Conservation (phyloP, 2,888 invertebrate species). For the Apodemia mormo region DNA sequence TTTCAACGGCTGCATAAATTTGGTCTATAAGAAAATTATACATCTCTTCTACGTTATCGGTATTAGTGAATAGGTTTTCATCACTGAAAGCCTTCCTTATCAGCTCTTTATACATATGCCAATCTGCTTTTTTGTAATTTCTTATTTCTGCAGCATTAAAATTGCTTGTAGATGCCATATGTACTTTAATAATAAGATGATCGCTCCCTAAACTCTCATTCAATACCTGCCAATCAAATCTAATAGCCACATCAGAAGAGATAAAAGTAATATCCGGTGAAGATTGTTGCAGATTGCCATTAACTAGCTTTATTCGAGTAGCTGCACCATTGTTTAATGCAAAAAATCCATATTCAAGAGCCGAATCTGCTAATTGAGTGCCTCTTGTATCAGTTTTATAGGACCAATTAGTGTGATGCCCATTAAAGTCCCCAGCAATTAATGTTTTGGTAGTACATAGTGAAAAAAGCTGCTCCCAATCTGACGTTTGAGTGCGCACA, state of each 20-base stretch:
- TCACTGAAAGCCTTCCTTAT: not conserved
- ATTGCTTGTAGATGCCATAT: not conserved
- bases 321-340: conserved; percentile 11
- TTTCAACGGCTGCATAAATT: not conserved
- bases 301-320: conserved; percentile 14
- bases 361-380: conserved; percentile 21
- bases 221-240: not conserved
- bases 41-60: not conserved
- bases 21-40: not conserved
- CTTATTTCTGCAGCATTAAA: not conserved
- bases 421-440: conserved; percentile 24
- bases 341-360: conserved; percentile 13
- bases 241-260: conserved; percentile 10
- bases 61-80: not conserved
- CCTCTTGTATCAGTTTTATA: conserved; percentile 21
- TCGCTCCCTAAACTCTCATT: not conserved
- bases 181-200: not conserved
- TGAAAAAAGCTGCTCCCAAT: conserved; percentile 26
- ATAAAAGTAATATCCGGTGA: conserved; percentile 11
- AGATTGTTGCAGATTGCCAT: conserved; percentile 9
- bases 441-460: conserved; percentile 3
- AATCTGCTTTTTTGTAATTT: not conserved
- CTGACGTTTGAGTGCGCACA: conserved; percentile 1
- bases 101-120: not conserved
- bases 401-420: conserved; percentile 24